Evolutionary conservation across 2,113 vertebrate species (phyloP).

Genomic region (Micromys minutus): DNA sequence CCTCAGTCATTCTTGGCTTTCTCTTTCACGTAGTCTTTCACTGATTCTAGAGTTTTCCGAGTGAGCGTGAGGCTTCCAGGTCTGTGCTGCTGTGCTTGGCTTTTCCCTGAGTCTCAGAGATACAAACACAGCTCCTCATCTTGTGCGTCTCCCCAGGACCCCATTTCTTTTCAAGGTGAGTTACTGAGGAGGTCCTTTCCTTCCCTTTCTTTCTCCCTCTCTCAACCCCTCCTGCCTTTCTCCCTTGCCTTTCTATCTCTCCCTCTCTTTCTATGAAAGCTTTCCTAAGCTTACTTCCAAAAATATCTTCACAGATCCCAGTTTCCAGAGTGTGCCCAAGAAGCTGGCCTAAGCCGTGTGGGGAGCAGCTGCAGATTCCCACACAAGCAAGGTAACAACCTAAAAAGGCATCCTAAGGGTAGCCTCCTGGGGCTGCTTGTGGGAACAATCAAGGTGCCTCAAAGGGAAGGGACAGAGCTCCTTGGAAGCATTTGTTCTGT

Average conservation of each 20-base stretch:
- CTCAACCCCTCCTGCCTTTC: background rate
- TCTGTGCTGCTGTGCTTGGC: background rate
- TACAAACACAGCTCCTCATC: background rate
- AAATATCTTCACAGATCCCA: conserved; percentile 5
- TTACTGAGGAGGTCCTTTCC: background rate
- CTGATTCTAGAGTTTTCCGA: background rate
- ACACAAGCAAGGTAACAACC: background rate
- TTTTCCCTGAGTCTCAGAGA: background rate
- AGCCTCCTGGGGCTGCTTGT: background rate
- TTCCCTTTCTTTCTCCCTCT: background rate
- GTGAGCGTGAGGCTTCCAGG: background rate
- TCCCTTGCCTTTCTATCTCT: background rate
- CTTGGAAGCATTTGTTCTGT: background rate
- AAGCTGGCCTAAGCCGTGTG: background rate
- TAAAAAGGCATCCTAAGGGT: too few relatives aligned
- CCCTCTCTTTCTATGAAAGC: background rate
- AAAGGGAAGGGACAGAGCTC: background rate
- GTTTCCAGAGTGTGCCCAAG: background rate
- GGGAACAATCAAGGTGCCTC: background rate
- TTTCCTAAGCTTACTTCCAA: background rate
- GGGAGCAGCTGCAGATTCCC: background rate
- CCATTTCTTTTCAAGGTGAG: background rate
- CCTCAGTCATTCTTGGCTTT: background rate
- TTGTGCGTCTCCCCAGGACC: background rate
- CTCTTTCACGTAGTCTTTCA: background rate